Percentiles rank a stretch among this genome's conserved stretches.
Evolutionary conservation across 2,888 invertebrate species (phyloP).

Genomic region (Buathra laborator): DNA sequence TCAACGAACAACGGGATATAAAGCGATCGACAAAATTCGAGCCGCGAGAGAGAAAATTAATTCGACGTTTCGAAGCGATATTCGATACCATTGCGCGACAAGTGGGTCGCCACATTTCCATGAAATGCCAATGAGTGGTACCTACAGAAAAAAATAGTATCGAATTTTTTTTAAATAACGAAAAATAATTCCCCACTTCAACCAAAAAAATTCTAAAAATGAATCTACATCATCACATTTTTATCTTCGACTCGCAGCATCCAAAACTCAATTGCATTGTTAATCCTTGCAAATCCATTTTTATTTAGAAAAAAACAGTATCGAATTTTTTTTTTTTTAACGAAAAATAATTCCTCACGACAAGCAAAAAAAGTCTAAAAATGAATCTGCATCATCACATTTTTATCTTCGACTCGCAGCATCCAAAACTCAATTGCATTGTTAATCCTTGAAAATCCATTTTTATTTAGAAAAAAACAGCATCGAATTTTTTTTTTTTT

Average conservation of each 20-base stretch:
- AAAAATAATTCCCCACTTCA: not conserved
- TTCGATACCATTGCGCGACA: not conserved
- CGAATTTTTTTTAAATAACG: not conserved
- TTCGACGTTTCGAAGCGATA: not conserved
- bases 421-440: too few species aligned
- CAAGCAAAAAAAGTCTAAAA: not conserved
- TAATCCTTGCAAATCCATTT: too few species aligned
- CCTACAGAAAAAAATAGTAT: not conserved
- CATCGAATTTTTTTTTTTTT: too few species aligned
- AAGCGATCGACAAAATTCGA: not conserved
- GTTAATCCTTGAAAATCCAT: too few species aligned
- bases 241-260: too few species aligned
- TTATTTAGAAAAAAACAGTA: too few species aligned
- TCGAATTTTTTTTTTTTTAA: too few species aligned
- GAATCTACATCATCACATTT: not conserved
- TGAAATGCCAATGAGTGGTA: not conserved
- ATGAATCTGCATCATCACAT: not conserved
- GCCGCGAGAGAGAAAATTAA: not conserved
- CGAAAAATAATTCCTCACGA: not conserved
- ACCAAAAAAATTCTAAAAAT: not conserved
- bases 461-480: too few species aligned
- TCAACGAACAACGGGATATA: slow-evolving; percentile 25
- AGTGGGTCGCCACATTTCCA: not conserved
- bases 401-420: not conserved
- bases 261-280: too few species aligned